Evolutionary conservation across 2,888 invertebrate species (phyloP).

Genomic region (Nephrotoma guestfalica): DNA sequence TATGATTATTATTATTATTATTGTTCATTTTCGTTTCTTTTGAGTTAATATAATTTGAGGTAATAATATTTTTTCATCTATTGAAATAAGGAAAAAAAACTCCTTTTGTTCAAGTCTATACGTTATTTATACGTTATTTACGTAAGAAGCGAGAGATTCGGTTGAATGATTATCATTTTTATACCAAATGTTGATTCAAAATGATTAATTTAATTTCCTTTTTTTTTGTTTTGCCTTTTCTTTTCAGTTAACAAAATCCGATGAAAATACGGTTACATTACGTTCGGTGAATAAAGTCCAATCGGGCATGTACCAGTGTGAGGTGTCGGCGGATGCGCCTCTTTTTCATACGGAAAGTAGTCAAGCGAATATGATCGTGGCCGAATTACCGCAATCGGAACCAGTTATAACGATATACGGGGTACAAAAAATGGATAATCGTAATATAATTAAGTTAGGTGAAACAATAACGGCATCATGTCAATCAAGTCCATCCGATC

Average conservation of each 20-base stretch:
- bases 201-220: neutral
- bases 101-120: neutral
- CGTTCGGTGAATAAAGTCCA: constrained; percentile 29
- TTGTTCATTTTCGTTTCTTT: neutral
- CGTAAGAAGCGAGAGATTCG: neutral
- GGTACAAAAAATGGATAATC: constrained; percentile 21
- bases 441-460: constrained; percentile 28
- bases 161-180: neutral
- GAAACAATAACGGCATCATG: constrained; percentile 32
- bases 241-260: constrained; percentile 30
- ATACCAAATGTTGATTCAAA: neutral
- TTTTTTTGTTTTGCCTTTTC: neutral
- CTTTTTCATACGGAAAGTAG: constrained; percentile 33
- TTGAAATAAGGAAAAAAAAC: neutral
- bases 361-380: constrained; percentile 29
- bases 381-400: constrained; percentile 29
- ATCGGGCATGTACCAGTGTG: constrained; percentile 33
- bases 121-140: neutral
- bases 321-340: constrained; percentile 34
- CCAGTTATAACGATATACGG: constrained; percentile 29
- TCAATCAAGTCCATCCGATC: constrained; percentile 30
- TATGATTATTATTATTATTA: neutral
- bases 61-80: neutral
- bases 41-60: neutral
- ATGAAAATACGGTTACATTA: constrained; percentile 30